phyloP scores from a whole-genome alignment of 2,797 vertebrate genomes.

The Falco cherrug region DNA sequence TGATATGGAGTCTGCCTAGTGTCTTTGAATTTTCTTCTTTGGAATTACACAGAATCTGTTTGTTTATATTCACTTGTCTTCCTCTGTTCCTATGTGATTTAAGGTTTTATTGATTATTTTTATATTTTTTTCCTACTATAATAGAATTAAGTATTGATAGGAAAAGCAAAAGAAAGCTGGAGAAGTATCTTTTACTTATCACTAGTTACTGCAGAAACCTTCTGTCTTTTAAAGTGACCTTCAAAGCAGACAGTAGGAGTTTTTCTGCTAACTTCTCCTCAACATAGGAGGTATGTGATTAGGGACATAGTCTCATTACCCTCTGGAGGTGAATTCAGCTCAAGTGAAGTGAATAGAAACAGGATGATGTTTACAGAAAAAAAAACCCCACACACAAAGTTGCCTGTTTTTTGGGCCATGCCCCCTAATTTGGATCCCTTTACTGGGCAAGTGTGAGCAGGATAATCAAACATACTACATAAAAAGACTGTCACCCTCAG shows the following conservation, averaged over 20 bases:
- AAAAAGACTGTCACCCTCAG: neutral
- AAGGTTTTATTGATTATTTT: constrained; percentile 42
- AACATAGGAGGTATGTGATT: neutral
- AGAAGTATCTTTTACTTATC: neutral
- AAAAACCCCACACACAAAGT: neutral
- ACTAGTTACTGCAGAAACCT: neutral
- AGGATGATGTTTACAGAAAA: neutral
- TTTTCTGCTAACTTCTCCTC: neutral
- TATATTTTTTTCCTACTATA: neutral
- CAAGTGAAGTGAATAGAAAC: neutral
- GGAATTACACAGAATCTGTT: neutral
- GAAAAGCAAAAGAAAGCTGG: constrained; percentile 13
- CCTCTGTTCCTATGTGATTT: constrained; percentile 17
- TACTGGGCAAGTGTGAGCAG: neutral
- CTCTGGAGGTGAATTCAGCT: neutral
- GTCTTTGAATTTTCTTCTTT: constrained; percentile 65
- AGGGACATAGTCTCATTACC: neutral
- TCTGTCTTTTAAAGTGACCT: neutral
- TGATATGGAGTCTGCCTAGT: constrained; percentile 54
- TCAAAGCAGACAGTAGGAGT: neutral
- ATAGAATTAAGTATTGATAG: neutral
- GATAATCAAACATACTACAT: neutral
- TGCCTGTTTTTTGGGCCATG: neutral
- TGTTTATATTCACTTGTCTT: neutral
- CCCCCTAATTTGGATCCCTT: neutral